Conservation (phyloP, 2,888 invertebrate genomes). For the Cactoblastis cactorum region DNA sequence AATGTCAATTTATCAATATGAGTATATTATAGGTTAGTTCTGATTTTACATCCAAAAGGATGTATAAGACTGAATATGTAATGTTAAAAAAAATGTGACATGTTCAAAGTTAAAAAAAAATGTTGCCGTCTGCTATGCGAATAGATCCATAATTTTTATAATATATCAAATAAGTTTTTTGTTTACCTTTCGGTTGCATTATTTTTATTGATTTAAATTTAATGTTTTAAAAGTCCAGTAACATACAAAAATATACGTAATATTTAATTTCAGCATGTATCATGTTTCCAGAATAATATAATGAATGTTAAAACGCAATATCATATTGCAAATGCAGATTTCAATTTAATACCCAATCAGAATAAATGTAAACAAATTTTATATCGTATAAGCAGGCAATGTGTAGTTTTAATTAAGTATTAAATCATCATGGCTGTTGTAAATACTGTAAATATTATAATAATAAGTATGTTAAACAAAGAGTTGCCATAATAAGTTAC, state of each 20-base stretch:
- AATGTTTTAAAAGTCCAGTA: no score
- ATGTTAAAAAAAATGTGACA: conserved; percentile 31
- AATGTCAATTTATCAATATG: conserved; percentile 46
- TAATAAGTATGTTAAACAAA: conserved; percentile 44
- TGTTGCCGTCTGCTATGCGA: conserved; percentile 24
- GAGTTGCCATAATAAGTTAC: conserved; percentile 58
- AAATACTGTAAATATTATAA: conserved; percentile 26
- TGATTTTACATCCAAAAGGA: conserved; percentile 43
- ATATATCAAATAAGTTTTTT: no score
- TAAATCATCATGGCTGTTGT: conserved; percentile 27
- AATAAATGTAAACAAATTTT: background rate
- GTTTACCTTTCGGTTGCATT: no score
- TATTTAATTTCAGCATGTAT: no score
- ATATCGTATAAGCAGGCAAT: conserved; percentile 22
- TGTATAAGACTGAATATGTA: conserved; percentile 60
- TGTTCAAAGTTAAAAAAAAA: conserved; percentile 23
- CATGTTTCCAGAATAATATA: no score
- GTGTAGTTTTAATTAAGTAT: conserved; percentile 25
- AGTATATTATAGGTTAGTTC: conserved; percentile 27
- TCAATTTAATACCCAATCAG: background rate
- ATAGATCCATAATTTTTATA: no score
- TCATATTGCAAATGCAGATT: background rate
- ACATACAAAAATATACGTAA: no score
- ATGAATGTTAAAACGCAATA: background rate
- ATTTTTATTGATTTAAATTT: conserved; percentile 13